Evolutionary conservation across 2,888 invertebrate species (phyloP).

Genomic region (Plagiodera versicolora): DNA sequence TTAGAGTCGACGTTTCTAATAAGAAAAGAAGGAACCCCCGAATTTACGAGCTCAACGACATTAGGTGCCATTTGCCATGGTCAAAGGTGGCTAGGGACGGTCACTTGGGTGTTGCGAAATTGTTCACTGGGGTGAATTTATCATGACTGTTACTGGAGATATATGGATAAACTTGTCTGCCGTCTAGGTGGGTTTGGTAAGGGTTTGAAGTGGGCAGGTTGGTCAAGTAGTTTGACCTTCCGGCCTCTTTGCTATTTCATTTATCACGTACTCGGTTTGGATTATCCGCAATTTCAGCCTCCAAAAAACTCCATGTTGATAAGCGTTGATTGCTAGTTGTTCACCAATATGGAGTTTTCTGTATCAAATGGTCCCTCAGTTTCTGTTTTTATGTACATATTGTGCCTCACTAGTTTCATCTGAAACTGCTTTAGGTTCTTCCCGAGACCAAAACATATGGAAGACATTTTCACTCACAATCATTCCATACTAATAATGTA

Average conservation of each 20-base stretch:
- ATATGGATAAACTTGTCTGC: slow-evolving; percentile 49
- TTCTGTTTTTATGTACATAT: no score
- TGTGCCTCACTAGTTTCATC: no score
- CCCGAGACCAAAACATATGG: no score
- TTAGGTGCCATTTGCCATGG: slow-evolving; percentile 35
- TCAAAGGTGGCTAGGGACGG: slow-evolving; percentile 30
- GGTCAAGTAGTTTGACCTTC: neutral
- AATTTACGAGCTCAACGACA: slow-evolving; percentile 36
- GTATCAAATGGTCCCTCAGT: no score
- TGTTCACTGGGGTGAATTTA: slow-evolving; percentile 24
- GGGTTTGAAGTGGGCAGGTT: neutral
- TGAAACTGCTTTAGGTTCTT: no score
- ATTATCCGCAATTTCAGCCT: no score
- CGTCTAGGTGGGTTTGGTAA: slow-evolving; percentile 38
- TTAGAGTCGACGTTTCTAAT: slow-evolving; percentile 36
- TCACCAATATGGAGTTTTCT: no score
- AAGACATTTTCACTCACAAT: no score
- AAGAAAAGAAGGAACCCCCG: slow-evolving; percentile 37
- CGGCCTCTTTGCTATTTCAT: neutral
- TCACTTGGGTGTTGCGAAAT: slow-evolving; percentile 28
- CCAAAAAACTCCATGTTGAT: no score
- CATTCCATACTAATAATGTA: no score
- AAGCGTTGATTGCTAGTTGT: no score
- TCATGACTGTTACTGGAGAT: slow-evolving; percentile 18
- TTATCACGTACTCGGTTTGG: neutral